Base-by-base conservation (phyloP, 2,113 vertebrate genomes). In the Hippolais icterina region DNA sequence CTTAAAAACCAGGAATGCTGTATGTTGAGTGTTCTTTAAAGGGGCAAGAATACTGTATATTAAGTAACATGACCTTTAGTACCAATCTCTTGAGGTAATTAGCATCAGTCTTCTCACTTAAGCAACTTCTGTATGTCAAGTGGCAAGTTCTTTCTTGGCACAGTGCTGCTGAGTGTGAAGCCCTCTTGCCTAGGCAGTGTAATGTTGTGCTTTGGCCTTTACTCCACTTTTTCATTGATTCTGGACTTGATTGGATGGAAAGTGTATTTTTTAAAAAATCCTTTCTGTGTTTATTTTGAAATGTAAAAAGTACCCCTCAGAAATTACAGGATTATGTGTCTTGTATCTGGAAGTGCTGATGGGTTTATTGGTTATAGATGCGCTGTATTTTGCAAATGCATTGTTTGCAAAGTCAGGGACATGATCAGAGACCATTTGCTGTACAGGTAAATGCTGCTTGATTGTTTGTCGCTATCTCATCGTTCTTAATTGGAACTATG, bases 21-120 rank as follows among this genome's bases (percentile, higher is more conserved):
- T 82, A 59, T 85, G 28, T 84, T 80, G 87, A 93, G 82, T 80
- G 66, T 95, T 94, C 69, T 92, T 84, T 71, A 70, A 85, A 91
- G 81, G 82, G 54, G 56, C 46, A 47, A 24, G 87, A 91, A 74
- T 47, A 54, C 44, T 3, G 3, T 69, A 11, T 84, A 79, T 91
- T 89, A 89, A 93, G 63, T 90, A 79, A 65, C 25, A 28, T 69
- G 78, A 91, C 74, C 94, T 96, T 96, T 87, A 13, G 11, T 77
- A 64, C 42, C 75, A 87, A 3, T 84, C 78, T 94, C 74, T 95
- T 93, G 74, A 91, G 83, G 74, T 87, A 82, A 90, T 96, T 93
- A 84, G 27, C 75, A 65, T 76, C 0, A 3, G 46, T 72, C 89
- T 91, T 94, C 33, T 94, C 63, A 47, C 53, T 95, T 92, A 56